Evolutionary conservation across 2,797 vertebrate genomes (phyloP).

Genomic region (Sebastes flavidus): DNA sequence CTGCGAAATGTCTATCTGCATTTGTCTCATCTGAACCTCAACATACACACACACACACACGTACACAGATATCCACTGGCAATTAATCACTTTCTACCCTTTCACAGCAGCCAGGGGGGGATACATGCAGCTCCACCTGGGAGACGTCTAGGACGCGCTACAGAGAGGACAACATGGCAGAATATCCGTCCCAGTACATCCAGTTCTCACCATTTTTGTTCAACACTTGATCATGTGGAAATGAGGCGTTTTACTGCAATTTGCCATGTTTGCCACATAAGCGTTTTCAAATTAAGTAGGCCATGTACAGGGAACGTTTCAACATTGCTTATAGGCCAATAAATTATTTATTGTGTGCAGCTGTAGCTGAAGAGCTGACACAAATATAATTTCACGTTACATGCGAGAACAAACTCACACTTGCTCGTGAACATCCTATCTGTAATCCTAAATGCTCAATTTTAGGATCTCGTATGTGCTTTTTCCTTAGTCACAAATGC

Average conservation of each 20-base stretch:
- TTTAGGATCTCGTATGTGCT: background rate
- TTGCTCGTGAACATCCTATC: background rate
- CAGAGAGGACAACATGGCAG: background rate
- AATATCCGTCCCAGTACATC: background rate
- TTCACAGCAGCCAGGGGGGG: background rate
- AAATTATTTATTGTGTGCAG: slow-evolving; percentile 33
- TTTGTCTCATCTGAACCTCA: background rate
- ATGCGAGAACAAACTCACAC: background rate
- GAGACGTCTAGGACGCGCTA: slow-evolving; percentile 2
- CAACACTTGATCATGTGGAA: background rate
- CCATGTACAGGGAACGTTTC: background rate
- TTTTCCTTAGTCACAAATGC: background rate
- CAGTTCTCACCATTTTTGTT: background rate
- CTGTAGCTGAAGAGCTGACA: slow-evolving; percentile 18
- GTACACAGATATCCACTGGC: slow-evolving; percentile 11
- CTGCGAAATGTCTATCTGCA: slow-evolving; percentile 27
- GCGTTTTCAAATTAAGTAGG: slow-evolving; percentile 14
- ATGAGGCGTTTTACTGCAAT: background rate
- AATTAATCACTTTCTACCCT: slow-evolving; percentile 42
- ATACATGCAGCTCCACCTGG: background rate
- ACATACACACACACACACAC: background rate
- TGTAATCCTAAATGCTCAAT: background rate
- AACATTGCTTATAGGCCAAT: slow-evolving; percentile 14
- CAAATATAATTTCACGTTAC: slow-evolving; percentile 5
- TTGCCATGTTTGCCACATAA: background rate